Base-by-base conservation (phyloP, 2,113 vertebrate genomes). In the Menidia beryllina region DNA sequence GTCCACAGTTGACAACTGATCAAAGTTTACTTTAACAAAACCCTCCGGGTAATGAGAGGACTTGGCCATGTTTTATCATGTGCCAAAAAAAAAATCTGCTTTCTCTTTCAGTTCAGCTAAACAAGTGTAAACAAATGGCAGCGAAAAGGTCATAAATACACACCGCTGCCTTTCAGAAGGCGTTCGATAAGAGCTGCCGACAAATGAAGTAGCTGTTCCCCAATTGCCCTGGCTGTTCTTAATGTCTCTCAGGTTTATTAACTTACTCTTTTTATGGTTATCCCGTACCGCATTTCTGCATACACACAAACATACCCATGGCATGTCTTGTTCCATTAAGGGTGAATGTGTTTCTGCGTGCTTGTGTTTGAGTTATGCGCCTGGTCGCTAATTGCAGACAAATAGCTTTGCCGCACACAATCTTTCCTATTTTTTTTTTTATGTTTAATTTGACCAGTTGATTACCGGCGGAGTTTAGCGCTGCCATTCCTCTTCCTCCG, bases 371-470 rank as follows among this genome's bases (percentile, higher is more conserved):
- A 93, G 82, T 91, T 88, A 93, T 92, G 88, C 72, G 77, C 79
- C 77, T 49, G 62, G 82, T 87, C 73, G 76, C 92, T 94, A 93
- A 94, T 94, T 94, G 91, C 90, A 93, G 92, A 92, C 89, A 94
- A 93, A 93, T 93, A 64, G 88, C 91, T 93, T 93, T 93, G 91
- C 92, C 90, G 86, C 93, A 92, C 92, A 93, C 92, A 94, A 93
- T 94, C 86, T 92, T 92, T 93, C 88, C 77, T 85, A 83, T 80
- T 91, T 89, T 88, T 91, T 89, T 88, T 91, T 91, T 93, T 72
- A 93, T 92, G 91, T 93, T 94, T 93, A 93, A 93, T 93, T 93
- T 93, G 86, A 91, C 89, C 81, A 91, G 91, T 93, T 93, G 92
- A 93, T 94, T 93, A 92, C 89, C 88, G 70, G 88, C 75, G 26